phyloP scores from a whole-genome alignment of 2,113 vertebrate species.

The Ptyas mucosa region DNA sequence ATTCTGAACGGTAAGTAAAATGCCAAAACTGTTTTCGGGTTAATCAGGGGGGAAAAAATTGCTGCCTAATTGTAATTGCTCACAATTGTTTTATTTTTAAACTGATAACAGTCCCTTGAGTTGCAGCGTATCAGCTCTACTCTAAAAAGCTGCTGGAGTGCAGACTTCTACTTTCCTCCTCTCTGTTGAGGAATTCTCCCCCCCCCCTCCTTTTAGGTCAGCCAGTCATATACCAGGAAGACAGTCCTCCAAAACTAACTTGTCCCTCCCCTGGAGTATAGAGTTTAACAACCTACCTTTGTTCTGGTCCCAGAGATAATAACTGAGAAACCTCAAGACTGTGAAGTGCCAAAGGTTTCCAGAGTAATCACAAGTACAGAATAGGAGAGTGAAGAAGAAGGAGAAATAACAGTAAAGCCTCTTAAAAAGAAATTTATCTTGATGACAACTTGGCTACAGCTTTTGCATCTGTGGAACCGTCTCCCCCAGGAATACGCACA shows the following conservation, averaged over 20 bases:
- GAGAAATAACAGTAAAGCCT: conserved; percentile 56
- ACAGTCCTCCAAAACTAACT: conserved; percentile 74
- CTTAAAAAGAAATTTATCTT: conserved; percentile 50
- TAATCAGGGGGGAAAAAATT: conserved; percentile 24
- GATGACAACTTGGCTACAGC: conserved; percentile 50
- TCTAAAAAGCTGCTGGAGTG: conserved; percentile 56
- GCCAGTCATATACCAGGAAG: conserved; percentile 71
- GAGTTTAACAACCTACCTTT: conserved; percentile 85
- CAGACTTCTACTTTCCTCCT: conserved; percentile 50
- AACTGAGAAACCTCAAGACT: conserved; percentile 82
- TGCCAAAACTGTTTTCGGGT: conserved; percentile 24
- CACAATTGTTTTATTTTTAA: background rate
- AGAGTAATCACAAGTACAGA: conserved; percentile 58
- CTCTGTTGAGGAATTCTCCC: conserved; percentile 38
- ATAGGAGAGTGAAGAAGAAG: conserved; percentile 23
- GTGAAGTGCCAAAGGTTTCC: conserved; percentile 79
- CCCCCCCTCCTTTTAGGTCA: conserved; percentile 64
- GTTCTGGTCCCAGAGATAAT: conserved; percentile 83
- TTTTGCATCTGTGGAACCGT: conserved; percentile 66
- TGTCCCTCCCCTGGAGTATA: conserved; percentile 74
- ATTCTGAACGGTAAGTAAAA: conserved; percentile 17
- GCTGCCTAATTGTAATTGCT: conserved; percentile 18
- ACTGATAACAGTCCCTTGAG: conserved; percentile 56
- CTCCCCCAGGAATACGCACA: conserved; percentile 66
- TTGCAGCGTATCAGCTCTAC: conserved; percentile 65